Base-by-base conservation (phyloP, 2,113 vertebrate species). In the Marmota monax region DNA sequence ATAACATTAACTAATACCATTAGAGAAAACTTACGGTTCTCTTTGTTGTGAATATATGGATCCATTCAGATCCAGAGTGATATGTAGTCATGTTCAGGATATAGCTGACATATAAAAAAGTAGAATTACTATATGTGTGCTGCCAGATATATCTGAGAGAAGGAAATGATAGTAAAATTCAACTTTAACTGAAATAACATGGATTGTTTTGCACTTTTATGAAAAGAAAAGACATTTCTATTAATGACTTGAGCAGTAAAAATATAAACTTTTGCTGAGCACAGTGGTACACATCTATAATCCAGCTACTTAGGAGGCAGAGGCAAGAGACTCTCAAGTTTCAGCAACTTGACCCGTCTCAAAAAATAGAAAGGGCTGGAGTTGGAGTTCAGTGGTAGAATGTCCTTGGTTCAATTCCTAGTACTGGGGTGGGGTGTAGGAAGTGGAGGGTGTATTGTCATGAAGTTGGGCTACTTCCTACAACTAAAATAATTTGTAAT, bases 181-280 rank as follows among this genome's bases (percentile, higher is more conserved):
- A 74, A 22, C 17, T 61, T 86, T 5, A 73, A 79, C 80, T 61
- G 70, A 78, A 91, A 72, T 42, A 58, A 72, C 37, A 5, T 7
- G 56, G 10, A 10, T 56, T 61, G 48, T 32, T 85, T 63, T 14
- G 5, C 6, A 72, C 72, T 92, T 80, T 53, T 63, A 4, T 34
- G 34, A 88, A 88, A n/a, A 92, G n/a, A 42, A 63, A 93, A 51
- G 34, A 84, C 63, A 39, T 58, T 93, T 84, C 74, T 90, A 4
- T 56, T 72, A 90, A 87, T 58, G 67, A 89, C 63, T 86, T 61
- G 34, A 77, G 4, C 48, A 79, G 32, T 88, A 74, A 92, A 90
- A 95, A 56, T 53, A 37, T 25, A 84, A 88, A 90, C 18, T 56
- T n/a, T 70, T 34, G 32, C 67, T 17, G 34, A 29, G 16, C 14